Evolutionary conservation across 2,888 invertebrate genomes (phyloP).

Genomic region (Fragum sueziense): DNA sequence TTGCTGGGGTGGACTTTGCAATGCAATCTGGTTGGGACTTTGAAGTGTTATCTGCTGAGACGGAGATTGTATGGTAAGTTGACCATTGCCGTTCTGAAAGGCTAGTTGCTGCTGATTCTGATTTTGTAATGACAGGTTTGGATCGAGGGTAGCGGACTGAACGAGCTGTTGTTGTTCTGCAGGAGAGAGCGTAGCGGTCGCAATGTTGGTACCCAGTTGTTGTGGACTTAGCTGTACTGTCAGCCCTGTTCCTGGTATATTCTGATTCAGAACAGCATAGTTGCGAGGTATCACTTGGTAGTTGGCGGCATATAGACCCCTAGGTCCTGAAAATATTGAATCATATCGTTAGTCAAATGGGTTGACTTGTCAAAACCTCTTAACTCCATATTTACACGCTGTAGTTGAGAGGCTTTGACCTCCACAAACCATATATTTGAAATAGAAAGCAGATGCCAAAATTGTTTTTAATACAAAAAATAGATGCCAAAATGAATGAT

Average conservation of each 20-base stretch:
- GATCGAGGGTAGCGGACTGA: conserved; percentile 49
- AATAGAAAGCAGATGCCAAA: background rate
- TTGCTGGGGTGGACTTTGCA: conserved; percentile 52
- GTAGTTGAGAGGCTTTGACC: no score
- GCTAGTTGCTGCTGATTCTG: conserved; percentile 49
- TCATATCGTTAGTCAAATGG: no score
- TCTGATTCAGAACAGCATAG: conserved; percentile 53
- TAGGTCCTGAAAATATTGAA: conserved; percentile 33
- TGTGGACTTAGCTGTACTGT: conserved; percentile 58
- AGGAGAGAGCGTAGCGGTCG: conserved; percentile 47
- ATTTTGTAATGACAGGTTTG: conserved; percentile 42
- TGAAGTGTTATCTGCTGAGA: conserved; percentile 50
- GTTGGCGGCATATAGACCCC: conserved; percentile 55
- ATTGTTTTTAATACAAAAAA: background rate
- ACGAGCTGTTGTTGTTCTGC: conserved; percentile 57
- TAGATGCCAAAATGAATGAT: background rate
- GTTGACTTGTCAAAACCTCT: no score
- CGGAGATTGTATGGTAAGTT: conserved; percentile 49
- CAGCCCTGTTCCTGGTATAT: conserved; percentile 47
- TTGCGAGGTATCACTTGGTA: conserved; percentile 60
- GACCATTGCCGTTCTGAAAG: conserved; percentile 54
- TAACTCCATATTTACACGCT: no score
- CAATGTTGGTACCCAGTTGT: conserved; percentile 39
- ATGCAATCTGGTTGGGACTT: conserved; percentile 50
- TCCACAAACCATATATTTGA: background rate